These are phyloP conservation scores for Anastrepha ludens DNA, from an alignment of 1,140 invertebrate species.

Conservation along the genomic window DNA sequence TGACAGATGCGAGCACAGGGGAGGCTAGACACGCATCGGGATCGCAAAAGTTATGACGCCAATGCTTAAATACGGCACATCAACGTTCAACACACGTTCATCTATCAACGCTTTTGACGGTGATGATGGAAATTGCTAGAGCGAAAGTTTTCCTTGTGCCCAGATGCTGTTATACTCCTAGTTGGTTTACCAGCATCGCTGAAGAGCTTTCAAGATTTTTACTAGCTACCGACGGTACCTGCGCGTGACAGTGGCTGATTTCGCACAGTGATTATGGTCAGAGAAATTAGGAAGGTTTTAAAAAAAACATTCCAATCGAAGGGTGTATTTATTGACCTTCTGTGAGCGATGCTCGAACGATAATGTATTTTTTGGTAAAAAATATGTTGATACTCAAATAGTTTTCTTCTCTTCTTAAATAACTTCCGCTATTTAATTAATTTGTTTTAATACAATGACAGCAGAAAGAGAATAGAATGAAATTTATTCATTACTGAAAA, in stretches of 20 bases:
- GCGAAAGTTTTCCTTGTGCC: not conserved
- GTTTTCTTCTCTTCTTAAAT: too few species aligned
- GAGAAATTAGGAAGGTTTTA: too few species aligned
- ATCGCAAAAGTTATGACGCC: constrained; percentile 16
- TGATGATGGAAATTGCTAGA: constrained; percentile 38
- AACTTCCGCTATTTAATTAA: too few species aligned
- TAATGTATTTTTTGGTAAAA: too few species aligned
- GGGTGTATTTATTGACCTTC: too few species aligned
- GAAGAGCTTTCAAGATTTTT: not conserved
- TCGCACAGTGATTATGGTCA: too few species aligned
- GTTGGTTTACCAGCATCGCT: not conserved
- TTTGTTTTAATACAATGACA: too few species aligned
- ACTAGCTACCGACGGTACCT: not conserved
- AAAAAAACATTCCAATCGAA: too few species aligned
- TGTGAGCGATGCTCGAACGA: too few species aligned
- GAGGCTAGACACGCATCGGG: not conserved
- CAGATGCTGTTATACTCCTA: not conserved
- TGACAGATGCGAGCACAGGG: not conserved
- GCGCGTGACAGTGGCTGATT: not conserved
- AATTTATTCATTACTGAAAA: too few species aligned
- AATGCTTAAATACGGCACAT: constrained; percentile 19
- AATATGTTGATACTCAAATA: too few species aligned
- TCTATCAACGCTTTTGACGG: constrained; percentile 33
- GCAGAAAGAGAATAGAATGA: too few species aligned
- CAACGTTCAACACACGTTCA: constrained; percentile 46